Base-by-base conservation (phyloP, 2,888 invertebrate species). In the Hesperia comma region DNA sequence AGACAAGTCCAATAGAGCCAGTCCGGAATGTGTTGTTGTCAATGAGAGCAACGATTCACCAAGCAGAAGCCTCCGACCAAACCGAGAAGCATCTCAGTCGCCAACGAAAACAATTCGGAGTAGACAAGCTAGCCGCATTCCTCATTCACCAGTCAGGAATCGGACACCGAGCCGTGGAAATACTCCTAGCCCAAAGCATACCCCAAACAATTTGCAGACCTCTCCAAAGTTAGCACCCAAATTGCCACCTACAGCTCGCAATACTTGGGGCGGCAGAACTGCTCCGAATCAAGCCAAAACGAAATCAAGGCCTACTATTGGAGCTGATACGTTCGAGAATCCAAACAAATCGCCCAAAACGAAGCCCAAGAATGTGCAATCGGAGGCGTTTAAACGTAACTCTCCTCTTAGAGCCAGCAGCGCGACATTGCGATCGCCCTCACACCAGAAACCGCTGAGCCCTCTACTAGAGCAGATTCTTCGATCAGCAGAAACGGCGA, bases 241-340 rank as follows among this genome's bases (percentile, higher is more conserved):
- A 71, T 73, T 91, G n/a, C 92, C 92, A 2, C 90, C 90, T 0
- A 83, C 90, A 53, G 79, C 94, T 1, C 94, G 95, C 64, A 96
- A 95, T 74, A 97, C 96, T 0, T 97, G 96, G 96, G 95, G 95
- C 70, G 96, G 96, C 0, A 93, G 96, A 43, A 85, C 89, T 7
- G 92, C 87, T 1, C 90, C 90, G 0, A 88, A 82, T 1, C 91
- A 91, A 69, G 69, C 79, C 0, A 92, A 90, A 75, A 67, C 82
- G 0, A 92, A 90, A 72, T 74, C 88, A 0, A 84, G 93, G 61
- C 92, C 93, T 0, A 79, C 86, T 0, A 78, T 93, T 41, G 88
- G 87, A 46, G 81, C 84, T 21, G 92, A 93, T 61, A 92, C 93
- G 0, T 93, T 92, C 70, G 88, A 88, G 1, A 91, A 84, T 68